phyloP scores from a whole-genome alignment of 1,140 invertebrate species.

The Anastrepha ludens region DNA sequence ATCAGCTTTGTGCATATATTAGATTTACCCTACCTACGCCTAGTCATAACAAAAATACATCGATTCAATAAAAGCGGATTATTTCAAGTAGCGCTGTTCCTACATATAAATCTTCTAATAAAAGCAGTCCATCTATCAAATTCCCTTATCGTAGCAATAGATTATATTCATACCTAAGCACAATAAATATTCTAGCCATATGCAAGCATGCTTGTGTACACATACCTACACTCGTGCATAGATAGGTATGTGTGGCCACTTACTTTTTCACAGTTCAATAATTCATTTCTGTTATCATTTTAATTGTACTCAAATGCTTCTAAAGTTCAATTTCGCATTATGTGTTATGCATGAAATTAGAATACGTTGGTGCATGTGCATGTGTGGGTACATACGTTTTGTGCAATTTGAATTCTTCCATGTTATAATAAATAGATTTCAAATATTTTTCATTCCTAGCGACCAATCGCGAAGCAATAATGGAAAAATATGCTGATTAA shows the following conservation, averaged over 20 bases:
- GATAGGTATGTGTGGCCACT: too few species aligned
- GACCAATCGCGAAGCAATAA: background rate
- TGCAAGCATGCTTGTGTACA: too few species aligned
- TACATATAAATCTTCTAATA: background rate
- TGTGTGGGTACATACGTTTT: background rate
- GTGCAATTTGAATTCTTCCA: background rate
- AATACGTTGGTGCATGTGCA: background rate
- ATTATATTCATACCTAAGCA: too few species aligned
- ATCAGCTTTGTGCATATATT: background rate
- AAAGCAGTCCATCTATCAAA: background rate
- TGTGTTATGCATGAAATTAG: background rate
- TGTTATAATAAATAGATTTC: background rate
- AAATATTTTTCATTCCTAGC: background rate
- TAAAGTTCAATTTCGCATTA: constrained; percentile 37
- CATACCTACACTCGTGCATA: background rate
- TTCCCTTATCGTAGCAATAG: too few species aligned
- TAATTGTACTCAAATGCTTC: background rate
- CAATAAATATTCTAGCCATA: too few species aligned
- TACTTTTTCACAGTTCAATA: background rate
- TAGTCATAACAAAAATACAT: constrained; percentile 4
- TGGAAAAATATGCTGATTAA: background rate
- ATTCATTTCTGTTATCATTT: constrained; percentile 33
- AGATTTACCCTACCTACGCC: background rate
- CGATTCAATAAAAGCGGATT: background rate
- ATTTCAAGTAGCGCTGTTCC: background rate